phyloP scores from a whole-genome alignment of 23 tunicate genomes.

The Trididemnum miniatum region DNA sequence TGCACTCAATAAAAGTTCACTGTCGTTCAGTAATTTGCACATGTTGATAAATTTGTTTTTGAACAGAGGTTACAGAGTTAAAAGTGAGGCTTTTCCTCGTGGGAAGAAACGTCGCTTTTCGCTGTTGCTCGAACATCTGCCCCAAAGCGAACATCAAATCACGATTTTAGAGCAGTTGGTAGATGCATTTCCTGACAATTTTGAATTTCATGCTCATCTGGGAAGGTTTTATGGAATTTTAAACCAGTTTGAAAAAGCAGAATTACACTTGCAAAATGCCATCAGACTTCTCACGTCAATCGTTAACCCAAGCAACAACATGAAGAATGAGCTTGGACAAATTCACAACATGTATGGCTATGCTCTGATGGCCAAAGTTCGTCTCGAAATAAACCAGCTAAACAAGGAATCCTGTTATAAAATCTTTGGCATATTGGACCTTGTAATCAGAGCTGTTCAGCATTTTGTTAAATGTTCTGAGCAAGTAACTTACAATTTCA shows the following conservation, averaged over 20 bases:
- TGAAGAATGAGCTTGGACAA: not conserved
- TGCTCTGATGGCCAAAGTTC: not conserved
- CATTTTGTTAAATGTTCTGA: conserved; percentile 30
- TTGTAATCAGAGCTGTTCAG: not conserved
- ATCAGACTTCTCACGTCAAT: not conserved
- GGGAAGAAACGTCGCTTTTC: too few relatives aligned
- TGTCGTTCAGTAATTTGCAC: not conserved
- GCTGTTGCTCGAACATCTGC: too few relatives aligned
- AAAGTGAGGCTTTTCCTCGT: too few relatives aligned
- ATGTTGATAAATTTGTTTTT: too few relatives aligned
- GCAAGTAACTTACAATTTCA: too few relatives aligned
- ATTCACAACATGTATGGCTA: conserved; percentile 56
- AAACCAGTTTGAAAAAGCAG: conserved; percentile 23
- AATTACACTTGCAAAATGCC: not conserved
- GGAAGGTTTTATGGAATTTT: too few relatives aligned
- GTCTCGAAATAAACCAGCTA: too few relatives aligned
- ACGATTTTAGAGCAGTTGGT: too few relatives aligned
- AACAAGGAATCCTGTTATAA: not conserved
- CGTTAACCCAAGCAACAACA: not conserved
- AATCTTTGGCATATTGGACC: not conserved
- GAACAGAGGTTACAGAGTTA: too few relatives aligned
- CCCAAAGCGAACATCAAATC: too few relatives aligned
- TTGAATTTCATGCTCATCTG: too few relatives aligned
- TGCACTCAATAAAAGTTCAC: not conserved
- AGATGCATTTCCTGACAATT: too few relatives aligned